Conservation (phyloP, 1,140 invertebrate species). For the Paraescarpia echinospica region DNA sequence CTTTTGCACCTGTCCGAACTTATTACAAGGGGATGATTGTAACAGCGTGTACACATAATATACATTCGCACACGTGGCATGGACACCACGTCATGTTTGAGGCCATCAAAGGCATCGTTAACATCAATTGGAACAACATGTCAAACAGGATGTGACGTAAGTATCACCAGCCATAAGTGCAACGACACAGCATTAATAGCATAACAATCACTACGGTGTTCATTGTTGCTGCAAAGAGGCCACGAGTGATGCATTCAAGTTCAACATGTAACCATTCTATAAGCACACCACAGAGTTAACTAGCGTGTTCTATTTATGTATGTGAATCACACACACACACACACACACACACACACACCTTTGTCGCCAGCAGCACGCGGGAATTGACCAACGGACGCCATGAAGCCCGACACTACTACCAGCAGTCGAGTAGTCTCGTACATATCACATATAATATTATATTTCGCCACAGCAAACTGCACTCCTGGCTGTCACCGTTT, state of each 20-base stretch:
- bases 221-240: background rate
- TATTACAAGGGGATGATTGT: background rate
- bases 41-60: background rate
- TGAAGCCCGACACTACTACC: background rate
- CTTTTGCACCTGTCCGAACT: background rate
- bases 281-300: no score
- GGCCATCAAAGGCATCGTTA: background rate
- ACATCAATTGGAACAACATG: background rate
- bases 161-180: no score
- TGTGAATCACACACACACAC: no score
- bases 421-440: background rate
- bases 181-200: background rate
- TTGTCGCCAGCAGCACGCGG: background rate
- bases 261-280: background rate
- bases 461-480: background rate
- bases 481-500: no score
- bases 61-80: background rate
- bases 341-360: background rate
- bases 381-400: background rate
- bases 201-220: background rate
- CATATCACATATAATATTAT: background rate
- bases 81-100: background rate
- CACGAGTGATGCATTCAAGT: background rate
- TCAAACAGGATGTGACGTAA: background rate
- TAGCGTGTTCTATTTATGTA: no score